Evolutionary conservation across 2,797 vertebrate species (phyloP), one percentile per base, ranked within the genome.

Genomic region (Helostoma temminkii): DNA sequence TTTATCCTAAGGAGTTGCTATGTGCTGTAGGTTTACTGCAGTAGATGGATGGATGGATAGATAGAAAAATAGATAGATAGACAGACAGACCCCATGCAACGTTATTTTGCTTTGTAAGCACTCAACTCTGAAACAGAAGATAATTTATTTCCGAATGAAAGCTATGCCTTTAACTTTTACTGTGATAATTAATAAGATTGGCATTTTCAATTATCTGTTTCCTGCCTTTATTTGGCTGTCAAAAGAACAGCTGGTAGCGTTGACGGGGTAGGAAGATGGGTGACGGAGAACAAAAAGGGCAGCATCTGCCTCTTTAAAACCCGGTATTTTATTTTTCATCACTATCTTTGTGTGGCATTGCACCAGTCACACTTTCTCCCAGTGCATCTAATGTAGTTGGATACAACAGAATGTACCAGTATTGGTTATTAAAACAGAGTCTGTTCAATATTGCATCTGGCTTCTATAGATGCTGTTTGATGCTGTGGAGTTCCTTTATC

Each of bases 141-240:
- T 50, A 41, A 66, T 79, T 84, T 76, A 77, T 83, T 72, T 64
- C 49, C 66, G 57, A 25, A 18, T 69, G 56, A 76, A 85, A 86
- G 75, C 74, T 21, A 63, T 63, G 60, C 55, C 76, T 77, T 71
- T 69, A 82, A 78, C 66, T 83, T 82, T 79, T 69, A 55, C 60
- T 16, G 22, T 28, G 68, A 77, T 86, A 82, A 88, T 88, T 83
- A 92, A 87, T 83, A 88, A 85, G 82, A 85, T 66, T 42, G 68
- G 74, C 76, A 69, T 85, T 82, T 87, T 87, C 85, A 87, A 83
- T 81, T 75, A 84, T 91, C 80, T 41, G 66, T 79, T 86, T 87
- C 82, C 77, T 86, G 80, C 74, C 79, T 86, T 85, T 82, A 64
- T 81, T 66, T 11, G 54, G 68, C 81, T 72, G 69, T 76, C 76